Conservation (phyloP, 2,113 vertebrate genomes). For the Takifugu bimaculatus region DNA sequence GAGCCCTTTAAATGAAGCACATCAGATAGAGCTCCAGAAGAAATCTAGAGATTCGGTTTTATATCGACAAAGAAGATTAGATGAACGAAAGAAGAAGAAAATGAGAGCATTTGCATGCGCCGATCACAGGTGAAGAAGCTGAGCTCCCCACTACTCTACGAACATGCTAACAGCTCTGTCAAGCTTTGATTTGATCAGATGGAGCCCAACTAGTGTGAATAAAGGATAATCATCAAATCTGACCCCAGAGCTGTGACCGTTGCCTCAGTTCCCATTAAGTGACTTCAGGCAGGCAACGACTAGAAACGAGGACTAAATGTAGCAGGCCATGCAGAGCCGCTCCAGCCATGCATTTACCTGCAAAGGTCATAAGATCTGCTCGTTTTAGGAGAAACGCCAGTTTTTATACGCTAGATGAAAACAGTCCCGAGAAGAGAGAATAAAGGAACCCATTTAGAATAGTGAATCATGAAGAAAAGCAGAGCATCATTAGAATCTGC, state of each 20-base stretch:
- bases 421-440: slow-evolving; percentile 41
- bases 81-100: neutral
- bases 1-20: too few relatives aligned
- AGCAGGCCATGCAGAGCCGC: slow-evolving; percentile 26
- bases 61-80: neutral
- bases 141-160: neutral
- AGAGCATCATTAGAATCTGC: slow-evolving; percentile 2
- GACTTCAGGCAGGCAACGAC: too few relatives aligned
- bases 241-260: too few relatives aligned
- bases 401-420: slow-evolving; percentile 37
- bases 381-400: slow-evolving; percentile 37
- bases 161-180: neutral
- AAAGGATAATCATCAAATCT: too few relatives aligned
- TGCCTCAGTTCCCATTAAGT: too few relatives aligned
- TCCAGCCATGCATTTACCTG: slow-evolving; percentile 68
- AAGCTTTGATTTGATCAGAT: neutral
- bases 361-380: slow-evolving; percentile 39
- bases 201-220: too few relatives aligned
- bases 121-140: too few relatives aligned
- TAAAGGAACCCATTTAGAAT: slow-evolving; percentile 23
- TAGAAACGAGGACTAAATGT: neutral
- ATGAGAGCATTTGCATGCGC: neutral
- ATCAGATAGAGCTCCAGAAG: neutral
- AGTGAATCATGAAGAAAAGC: slow-evolving; percentile 29
- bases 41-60: slow-evolving; percentile 3